These are phyloP conservation scores for Phocides pigmalion DNA, from an alignment of 1,140 invertebrate species.

Conservation along the genomic window DNA sequence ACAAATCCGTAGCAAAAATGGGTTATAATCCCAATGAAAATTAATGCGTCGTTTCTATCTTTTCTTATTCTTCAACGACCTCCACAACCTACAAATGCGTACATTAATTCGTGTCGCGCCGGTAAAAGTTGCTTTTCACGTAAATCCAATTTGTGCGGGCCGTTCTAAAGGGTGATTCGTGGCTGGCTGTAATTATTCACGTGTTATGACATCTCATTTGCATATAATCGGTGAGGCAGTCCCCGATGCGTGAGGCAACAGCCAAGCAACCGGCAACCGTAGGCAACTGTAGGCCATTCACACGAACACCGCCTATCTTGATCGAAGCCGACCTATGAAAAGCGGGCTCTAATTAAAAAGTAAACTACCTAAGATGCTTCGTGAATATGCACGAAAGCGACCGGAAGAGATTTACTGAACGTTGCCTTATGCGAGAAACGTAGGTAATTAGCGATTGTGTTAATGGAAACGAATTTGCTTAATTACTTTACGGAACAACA, in stretches of 20 bases:
- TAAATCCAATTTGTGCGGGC: slow-evolving; percentile 77
- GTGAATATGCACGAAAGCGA: slow-evolving; percentile 66
- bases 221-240: slow-evolving; percentile 79
- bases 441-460: slow-evolving; percentile 38
- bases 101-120: slow-evolving; percentile 62
- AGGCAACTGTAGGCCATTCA: slow-evolving; percentile 76
- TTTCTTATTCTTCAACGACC: slow-evolving; percentile 36
- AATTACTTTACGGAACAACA: slow-evolving; percentile 10
- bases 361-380: slow-evolving; percentile 70
- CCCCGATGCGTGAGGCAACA: slow-evolving; percentile 78
- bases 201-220: slow-evolving; percentile 82
- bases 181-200: slow-evolving; percentile 81
- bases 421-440: slow-evolving; percentile 35
- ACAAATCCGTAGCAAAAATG: no score
- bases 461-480: slow-evolving; percentile 33
- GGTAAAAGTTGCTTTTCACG: slow-evolving; percentile 74
- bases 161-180: slow-evolving; percentile 78
- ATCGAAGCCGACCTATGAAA: slow-evolving; percentile 79
- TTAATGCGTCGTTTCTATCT: slow-evolving; percentile 27
- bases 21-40: no score
- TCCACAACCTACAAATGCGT: slow-evolving; percentile 45
- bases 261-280: slow-evolving; percentile 46
- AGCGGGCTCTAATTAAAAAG: slow-evolving; percentile 80
- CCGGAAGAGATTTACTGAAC: slow-evolving; percentile 64
- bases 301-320: slow-evolving; percentile 77